Percentiles rank a stretch among this genome's conserved stretches.
These are phyloP conservation scores for Parus major DNA, from an alignment of 2,113 vertebrate genomes.

Conservation along the genomic window DNA sequence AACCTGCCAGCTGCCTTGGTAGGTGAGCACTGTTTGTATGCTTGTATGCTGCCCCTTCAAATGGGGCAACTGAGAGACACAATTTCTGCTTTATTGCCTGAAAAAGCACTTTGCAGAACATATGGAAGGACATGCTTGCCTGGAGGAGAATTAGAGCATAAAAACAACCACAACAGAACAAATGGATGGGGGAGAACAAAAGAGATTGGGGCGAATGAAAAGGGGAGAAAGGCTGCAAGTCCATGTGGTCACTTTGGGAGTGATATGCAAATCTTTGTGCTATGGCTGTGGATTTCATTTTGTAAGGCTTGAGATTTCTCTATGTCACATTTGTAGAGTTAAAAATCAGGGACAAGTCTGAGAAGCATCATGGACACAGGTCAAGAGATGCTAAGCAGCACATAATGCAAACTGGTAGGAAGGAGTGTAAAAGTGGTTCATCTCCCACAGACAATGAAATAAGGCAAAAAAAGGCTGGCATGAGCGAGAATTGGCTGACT, in stretches of 20 bases:
- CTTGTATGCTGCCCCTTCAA: not conserved
- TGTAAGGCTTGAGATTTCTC: not conserved
- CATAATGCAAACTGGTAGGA: not conserved
- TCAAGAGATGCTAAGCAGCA: not conserved
- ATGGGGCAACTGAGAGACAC: not conserved
- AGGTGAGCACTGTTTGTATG: not conserved
- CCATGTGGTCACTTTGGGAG: not conserved
- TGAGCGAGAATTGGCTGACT: not conserved
- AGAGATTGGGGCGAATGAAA: not conserved
- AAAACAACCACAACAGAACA: not conserved
- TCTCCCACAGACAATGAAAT: not conserved
- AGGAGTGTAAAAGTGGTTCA: not conserved
- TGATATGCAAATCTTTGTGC: not conserved
- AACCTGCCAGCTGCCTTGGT: not conserved
- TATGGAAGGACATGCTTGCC: not conserved
- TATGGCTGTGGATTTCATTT: not conserved
- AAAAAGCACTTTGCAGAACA: conserved; percentile 35
- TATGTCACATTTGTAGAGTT: not conserved
- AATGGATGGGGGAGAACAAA: conserved; percentile 23
- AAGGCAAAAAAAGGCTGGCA: not conserved
- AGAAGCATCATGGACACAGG: not conserved
- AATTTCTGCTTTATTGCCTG: not conserved
- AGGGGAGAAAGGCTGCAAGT: not conserved
- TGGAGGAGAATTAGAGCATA: not conserved
- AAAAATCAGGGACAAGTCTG: not conserved